These are phyloP conservation scores for Huso huso DNA, from an alignment of 2,797 vertebrate species.

Conservation along the genomic window DNA sequence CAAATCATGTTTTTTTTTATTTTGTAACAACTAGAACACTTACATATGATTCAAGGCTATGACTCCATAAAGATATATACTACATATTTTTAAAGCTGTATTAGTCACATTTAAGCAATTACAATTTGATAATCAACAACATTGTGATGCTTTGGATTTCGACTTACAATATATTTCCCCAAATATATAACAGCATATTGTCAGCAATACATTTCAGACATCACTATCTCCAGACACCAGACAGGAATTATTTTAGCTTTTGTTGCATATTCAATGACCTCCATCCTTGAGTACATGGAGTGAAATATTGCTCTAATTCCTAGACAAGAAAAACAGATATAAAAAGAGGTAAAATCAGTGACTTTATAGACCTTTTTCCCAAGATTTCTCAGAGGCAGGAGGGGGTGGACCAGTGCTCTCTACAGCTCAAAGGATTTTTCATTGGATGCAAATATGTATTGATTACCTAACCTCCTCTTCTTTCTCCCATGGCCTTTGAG, in stretches of 20 bases:
- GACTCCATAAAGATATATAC: no score
- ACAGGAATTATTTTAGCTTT: background rate
- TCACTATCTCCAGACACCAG: background rate
- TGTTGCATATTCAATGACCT: background rate
- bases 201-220: background rate
- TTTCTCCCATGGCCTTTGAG: background rate
- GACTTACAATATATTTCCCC: no score
- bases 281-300: background rate
- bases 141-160: no score
- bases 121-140: no score
- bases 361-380: background rate
- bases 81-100: no score
- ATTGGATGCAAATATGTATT: slow-evolving; percentile 5
- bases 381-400: background rate
- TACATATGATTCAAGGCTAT: no score
- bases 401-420: slow-evolving; percentile 2
- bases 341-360: background rate
- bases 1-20: no score
- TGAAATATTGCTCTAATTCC: background rate
- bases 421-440: background rate
- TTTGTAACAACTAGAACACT: no score
- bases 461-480: background rate
- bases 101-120: no score
- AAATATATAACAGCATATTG: no score
- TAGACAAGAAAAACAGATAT: background rate